phyloP scores from a whole-genome alignment of 2,888 invertebrate species.

The Dasypogon diadema region DNA sequence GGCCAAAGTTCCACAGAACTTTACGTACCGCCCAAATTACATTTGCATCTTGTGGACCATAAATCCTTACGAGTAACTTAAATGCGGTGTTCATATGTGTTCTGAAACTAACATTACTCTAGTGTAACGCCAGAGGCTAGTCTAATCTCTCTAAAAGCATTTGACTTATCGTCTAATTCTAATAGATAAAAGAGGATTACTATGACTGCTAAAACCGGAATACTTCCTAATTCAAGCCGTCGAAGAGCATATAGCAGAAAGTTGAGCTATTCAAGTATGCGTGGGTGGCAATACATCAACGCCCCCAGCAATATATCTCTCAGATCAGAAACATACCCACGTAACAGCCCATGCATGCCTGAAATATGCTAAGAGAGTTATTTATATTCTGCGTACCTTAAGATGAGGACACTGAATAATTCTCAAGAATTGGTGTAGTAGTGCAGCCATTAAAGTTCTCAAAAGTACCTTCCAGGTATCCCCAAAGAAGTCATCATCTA shows the following conservation, averaged over 20 bases:
- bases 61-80: no score
- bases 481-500: conserved; percentile 27
- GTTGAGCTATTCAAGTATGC: neutral
- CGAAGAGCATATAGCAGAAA: no score
- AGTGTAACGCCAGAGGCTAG: neutral
- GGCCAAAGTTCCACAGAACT: no score
- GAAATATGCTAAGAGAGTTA: conserved; percentile 40
- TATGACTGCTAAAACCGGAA: neutral
- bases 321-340: conserved; percentile 20
- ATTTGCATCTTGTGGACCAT: no score
- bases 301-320: conserved; percentile 14
- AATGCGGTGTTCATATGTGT: no score
- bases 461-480: neutral
- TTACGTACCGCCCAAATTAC: no score
- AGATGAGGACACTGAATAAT: conserved; percentile 32
- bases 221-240: no score
- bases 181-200: no score
- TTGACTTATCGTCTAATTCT: conserved; percentile 13
- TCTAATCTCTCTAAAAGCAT: conserved; percentile 16
- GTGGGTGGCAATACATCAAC: conserved; percentile 7
- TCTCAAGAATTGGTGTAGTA: conserved; percentile 32
- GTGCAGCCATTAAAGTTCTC: conserved; percentile 23
- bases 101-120: no score
- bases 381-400: conserved; percentile 35
- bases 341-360: neutral